A percentile compares a stretch with the other conserved stretches of the same genome.
Conservation (phyloP, 1,140 invertebrate genomes). For the Ganaspis sp. region DNA sequence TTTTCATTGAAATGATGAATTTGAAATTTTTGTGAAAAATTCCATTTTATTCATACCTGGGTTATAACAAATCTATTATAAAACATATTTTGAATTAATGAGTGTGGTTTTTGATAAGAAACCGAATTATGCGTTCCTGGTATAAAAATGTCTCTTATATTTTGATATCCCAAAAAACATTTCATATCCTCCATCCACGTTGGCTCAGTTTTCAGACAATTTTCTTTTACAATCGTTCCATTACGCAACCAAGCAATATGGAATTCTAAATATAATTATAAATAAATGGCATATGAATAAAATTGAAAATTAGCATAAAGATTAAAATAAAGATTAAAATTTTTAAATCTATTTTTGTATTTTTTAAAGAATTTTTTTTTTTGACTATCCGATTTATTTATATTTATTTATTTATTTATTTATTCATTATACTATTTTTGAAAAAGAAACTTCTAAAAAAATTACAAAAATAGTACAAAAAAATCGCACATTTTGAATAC, state of each 20-base stretch:
- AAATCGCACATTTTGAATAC: too few species aligned
- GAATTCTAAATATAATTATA: constrained; percentile 57
- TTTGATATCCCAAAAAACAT: constrained; percentile 65
- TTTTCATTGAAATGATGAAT: too few species aligned
- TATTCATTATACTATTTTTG: too few species aligned
- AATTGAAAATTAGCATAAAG: too few species aligned
- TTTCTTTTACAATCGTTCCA: constrained; percentile 59
- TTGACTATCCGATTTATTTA: too few species aligned
- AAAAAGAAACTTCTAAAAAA: too few species aligned
- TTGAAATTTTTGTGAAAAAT: too few species aligned
- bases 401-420: too few species aligned
- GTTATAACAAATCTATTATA: constrained; percentile 75
- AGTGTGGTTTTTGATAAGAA: constrained; percentile 75
- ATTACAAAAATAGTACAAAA: too few species aligned
- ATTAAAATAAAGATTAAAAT: not conserved
- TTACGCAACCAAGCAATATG: constrained; percentile 54
- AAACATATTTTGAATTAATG: constrained; percentile 64
- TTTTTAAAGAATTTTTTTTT: constrained; percentile 11
- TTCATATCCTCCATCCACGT: constrained; percentile 79
- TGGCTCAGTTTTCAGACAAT: constrained; percentile 77
- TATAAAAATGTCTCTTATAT: constrained; percentile 77
- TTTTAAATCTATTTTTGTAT: not conserved
- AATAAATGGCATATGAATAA: too few species aligned
- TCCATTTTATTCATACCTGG: constrained; percentile 74
- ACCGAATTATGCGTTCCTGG: constrained; percentile 83